Evolutionary conservation across 2,113 vertebrate genomes (phyloP), one percentile per base, ranked within the genome.

Genomic region (Crypturellus undulatus): DNA sequence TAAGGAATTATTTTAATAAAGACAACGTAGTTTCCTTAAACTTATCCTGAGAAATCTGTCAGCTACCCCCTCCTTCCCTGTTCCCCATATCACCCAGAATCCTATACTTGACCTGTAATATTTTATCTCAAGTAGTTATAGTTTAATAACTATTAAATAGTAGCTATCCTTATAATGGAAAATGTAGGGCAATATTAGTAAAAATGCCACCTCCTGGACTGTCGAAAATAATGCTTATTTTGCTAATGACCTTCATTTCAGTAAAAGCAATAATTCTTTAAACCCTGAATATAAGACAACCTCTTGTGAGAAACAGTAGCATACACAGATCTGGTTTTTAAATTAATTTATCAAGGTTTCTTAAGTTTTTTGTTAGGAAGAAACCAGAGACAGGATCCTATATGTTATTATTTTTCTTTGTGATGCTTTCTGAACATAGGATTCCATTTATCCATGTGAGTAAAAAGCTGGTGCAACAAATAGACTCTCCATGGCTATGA

Each of bases 301-400:
- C 2, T 36, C 4, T 8, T 89, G 60, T 79, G 2, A 69, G 12
- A 18, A 90, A 84, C 18, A 45, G 20, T 54, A 82, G 20, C 30
- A 45, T 0, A 0, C 1, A 4, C 6, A 75, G 8, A 36, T 6
- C 6, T 79, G 2, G 6, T 22, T 70, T 85, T 34, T 30, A 62
- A 95, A 87, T 65, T 52, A 71, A 47, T 3, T 32, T 75, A 5
- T 43, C 25, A 58, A 56, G 4, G 49, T 25, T 49, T 91, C 65
- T 87, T 25, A 38, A 70, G 25, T n/a, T 87, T 87, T n/a, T 92
- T 85, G 0, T 5, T n/a, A n/a, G 18, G 12, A 3, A 51, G 43
- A 79, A 64, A 18, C 10, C 0, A 43, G 21, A n/a, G 38, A 62
- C 58, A 69, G 4, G 5, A 56, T 67, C 24, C 24, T 34, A 51